Percentiles rank a stretch among this genome's conserved stretches.
Conservation (phyloP, 2,888 invertebrate species). For the Orthosia cruda region DNA sequence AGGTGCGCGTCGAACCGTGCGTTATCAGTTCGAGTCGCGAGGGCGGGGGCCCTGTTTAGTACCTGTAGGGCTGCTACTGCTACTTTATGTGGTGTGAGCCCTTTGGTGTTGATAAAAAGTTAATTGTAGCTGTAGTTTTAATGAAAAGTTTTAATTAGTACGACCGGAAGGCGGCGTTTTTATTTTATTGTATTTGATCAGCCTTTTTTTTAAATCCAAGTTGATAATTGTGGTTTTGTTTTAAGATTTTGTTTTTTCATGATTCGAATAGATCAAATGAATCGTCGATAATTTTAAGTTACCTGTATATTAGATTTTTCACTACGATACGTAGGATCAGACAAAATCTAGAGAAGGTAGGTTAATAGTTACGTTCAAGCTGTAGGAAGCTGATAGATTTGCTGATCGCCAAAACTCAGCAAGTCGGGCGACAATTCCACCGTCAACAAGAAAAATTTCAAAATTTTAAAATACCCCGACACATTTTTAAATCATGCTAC, state of each 20-base stretch:
- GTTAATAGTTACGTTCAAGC: too few relatives aligned
- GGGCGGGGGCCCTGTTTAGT: conserved; percentile 66
- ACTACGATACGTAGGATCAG: too few relatives aligned
- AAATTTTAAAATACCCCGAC: too few relatives aligned
- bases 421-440: background rate
- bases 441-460: too few relatives aligned
- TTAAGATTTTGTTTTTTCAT: too few relatives aligned
- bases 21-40: conserved; percentile 77
- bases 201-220: background rate
- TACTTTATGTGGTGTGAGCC: conserved; percentile 5
- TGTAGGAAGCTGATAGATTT: background rate
- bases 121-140: background rate
- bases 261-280: too few relatives aligned
- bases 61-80: conserved; percentile 54
- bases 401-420: background rate
- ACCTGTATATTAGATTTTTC: too few relatives aligned
- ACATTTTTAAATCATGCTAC: too few relatives aligned
- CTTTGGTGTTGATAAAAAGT: conserved; percentile 32
- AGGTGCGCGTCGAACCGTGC: conserved; percentile 74
- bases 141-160: conserved; percentile 19
- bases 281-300: too few relatives aligned
- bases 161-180: background rate
- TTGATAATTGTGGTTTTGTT: background rate
- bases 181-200: background rate
- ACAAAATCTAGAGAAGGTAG: too few relatives aligned